A percentile compares a stretch with the other conserved stretches of the same genome.
Evolutionary conservation across 2,888 invertebrate species (phyloP).

Genomic region (Brenthis hecate): DNA sequence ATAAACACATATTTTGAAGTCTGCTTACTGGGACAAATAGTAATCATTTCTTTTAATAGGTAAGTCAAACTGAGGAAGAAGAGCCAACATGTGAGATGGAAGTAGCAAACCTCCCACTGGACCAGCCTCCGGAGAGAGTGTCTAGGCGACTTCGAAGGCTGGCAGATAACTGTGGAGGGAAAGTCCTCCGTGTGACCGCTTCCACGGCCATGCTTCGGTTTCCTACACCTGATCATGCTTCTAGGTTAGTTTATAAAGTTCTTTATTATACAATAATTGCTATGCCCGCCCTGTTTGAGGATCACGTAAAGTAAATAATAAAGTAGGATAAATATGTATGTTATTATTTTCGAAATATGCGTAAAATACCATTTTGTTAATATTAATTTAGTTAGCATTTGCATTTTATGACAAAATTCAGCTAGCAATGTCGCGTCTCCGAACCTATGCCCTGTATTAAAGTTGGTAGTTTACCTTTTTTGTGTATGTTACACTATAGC

Average conservation of each 20-base stretch:
- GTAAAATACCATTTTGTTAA: no score
- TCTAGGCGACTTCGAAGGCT: constrained; percentile 85
- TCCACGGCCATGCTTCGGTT: constrained; percentile 87
- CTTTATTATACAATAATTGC: neutral
- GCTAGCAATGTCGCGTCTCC: no score
- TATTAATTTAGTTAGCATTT: no score
- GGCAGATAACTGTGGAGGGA: constrained; percentile 91
- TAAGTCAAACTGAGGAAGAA: constrained; percentile 61
- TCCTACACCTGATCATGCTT: constrained; percentile 86
- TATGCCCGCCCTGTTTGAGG: neutral
- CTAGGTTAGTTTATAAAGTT: constrained; percentile 77
- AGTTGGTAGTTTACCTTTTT: no score
- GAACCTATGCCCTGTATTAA: no score
- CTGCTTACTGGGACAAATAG: no score
- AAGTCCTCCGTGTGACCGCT: constrained; percentile 84
- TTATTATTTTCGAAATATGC: no score
- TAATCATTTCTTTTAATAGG: constrained; percentile 37
- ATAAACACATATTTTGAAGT: no score
- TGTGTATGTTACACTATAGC: no score
- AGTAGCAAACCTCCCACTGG: constrained; percentile 86
- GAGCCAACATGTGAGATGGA: constrained; percentile 82
- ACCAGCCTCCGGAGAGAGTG: constrained; percentile 80
- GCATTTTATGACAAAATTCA: no score
- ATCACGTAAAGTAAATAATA: neutral
- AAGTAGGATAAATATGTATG: no score